Evolutionary conservation across 2,888 invertebrate species (phyloP).

Genomic region (Amorpha juglandis): DNA sequence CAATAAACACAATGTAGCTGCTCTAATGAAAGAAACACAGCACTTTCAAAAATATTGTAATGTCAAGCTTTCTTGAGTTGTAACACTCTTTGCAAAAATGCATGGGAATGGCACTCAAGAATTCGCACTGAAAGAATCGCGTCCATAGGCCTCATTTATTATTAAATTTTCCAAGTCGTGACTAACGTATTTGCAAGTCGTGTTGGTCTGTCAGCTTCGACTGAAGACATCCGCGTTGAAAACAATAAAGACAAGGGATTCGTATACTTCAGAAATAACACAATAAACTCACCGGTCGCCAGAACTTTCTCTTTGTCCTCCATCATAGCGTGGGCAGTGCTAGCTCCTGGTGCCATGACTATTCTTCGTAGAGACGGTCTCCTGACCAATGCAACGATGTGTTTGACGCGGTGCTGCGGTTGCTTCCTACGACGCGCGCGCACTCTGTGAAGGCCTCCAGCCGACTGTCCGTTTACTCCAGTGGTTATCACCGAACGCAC

Average conservation of each 20-base stretch:
- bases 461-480: conserved; percentile 72
- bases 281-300: conserved; percentile 59
- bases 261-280: not conserved
- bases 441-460: conserved; percentile 73
- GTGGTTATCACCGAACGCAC: conserved; percentile 76
- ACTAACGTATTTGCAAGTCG: conserved; percentile 26
- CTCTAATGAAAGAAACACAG: no score
- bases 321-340: conserved; percentile 81
- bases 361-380: conserved; percentile 77
- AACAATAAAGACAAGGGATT: conserved; percentile 13
- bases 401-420: conserved; percentile 68
- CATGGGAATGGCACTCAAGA: no score
- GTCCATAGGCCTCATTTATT: conserved; percentile 35
- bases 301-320: conserved; percentile 80
- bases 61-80: not conserved
- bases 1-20: not conserved
- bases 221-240: not conserved
- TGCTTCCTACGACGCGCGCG: conserved; percentile 76
- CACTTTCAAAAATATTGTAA: no score
- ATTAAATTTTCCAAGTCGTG: not conserved
- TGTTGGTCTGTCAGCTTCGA: not conserved
- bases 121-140: conserved; percentile 37
- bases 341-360: conserved; percentile 84
- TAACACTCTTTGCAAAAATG: not conserved
- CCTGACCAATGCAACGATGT: conserved; percentile 72